phyloP scores from a whole-genome alignment of 2,888 invertebrate genomes.

The Petrophora chlorosata region DNA sequence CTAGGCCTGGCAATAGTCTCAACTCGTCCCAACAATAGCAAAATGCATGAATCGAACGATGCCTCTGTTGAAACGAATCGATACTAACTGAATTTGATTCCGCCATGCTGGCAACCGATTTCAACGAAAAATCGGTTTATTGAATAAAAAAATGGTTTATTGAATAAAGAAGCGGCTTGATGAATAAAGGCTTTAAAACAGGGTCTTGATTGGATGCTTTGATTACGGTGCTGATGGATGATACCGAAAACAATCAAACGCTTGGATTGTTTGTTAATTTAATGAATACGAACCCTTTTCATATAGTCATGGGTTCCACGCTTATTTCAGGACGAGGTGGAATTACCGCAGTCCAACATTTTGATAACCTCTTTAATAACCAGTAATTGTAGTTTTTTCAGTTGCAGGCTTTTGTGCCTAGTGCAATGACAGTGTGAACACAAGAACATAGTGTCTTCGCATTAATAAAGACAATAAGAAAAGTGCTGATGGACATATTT shows the following conservation, averaged over 20 bases:
- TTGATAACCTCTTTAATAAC: too few species aligned
- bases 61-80: slow-evolving; percentile 27
- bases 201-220: slow-evolving; percentile 17
- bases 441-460: too few species aligned
- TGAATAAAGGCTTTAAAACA: slow-evolving; percentile 7
- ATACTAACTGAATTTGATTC: slow-evolving; percentile 26
- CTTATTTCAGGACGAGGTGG: too few species aligned
- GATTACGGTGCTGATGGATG: slow-evolving; percentile 5
- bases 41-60: slow-evolving; percentile 16
- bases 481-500: too few species aligned
- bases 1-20: too few species aligned
- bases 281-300: too few species aligned
- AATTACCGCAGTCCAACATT: too few species aligned
- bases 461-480: too few species aligned
- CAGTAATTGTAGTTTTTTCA: too few species aligned
- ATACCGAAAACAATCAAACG: slow-evolving; percentile 7
- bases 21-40: slow-evolving; percentile 16
- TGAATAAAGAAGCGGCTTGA: slow-evolving; percentile 17
- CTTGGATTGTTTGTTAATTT: background rate
- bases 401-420: too few species aligned
- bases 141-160: slow-evolving; percentile 24
- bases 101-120: slow-evolving; percentile 14
- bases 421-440: too few species aligned
- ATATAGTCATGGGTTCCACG: too few species aligned
- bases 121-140: slow-evolving; percentile 17